Evolutionary conservation across 2,113 vertebrate species (phyloP).

Genomic region (Octodon degus): DNA sequence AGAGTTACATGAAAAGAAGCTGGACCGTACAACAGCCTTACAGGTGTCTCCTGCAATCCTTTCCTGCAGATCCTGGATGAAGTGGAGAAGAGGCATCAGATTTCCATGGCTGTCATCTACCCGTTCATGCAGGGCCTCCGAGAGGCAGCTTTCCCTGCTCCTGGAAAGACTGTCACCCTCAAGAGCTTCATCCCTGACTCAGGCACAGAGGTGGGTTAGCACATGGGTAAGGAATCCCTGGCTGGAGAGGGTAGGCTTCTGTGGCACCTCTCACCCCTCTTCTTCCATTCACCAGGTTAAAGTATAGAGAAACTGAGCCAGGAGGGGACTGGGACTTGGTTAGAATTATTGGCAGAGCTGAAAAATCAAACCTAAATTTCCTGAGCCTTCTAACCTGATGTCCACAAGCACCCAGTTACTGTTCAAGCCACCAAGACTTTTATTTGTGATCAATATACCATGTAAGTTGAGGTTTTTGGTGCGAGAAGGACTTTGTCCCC

Average conservation of each 20-base stretch:
- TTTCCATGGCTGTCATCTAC: slow-evolving; percentile 96
- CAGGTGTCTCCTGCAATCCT: fast-evolving
- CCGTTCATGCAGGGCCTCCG: slow-evolving; percentile 98
- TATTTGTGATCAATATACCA: background rate
- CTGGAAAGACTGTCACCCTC: slow-evolving; percentile 95
- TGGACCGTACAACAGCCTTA: background rate
- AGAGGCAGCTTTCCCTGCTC: slow-evolving; percentile 94
- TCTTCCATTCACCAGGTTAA: background rate
- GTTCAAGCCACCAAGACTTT: background rate
- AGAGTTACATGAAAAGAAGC: background rate
- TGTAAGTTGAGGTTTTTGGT: background rate
- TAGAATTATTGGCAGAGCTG: slow-evolving; percentile 4
- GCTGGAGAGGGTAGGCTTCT: background rate
- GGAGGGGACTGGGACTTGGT: background rate
- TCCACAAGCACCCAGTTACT: background rate
- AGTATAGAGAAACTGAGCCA: background rate
- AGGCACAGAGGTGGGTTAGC: slow-evolving; percentile 92
- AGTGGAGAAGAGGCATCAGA: slow-evolving; percentile 97
- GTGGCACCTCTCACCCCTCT: background rate
- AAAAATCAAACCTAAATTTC: background rate
- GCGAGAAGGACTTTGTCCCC: background rate
- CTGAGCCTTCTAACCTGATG: background rate
- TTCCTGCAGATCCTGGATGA: slow-evolving; percentile 94
- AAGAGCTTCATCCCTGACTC: slow-evolving; percentile 98
- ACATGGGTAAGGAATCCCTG: background rate